Evolutionary conservation across 2,113 vertebrate genomes (phyloP).

Genomic region (Rynchops niger): DNA sequence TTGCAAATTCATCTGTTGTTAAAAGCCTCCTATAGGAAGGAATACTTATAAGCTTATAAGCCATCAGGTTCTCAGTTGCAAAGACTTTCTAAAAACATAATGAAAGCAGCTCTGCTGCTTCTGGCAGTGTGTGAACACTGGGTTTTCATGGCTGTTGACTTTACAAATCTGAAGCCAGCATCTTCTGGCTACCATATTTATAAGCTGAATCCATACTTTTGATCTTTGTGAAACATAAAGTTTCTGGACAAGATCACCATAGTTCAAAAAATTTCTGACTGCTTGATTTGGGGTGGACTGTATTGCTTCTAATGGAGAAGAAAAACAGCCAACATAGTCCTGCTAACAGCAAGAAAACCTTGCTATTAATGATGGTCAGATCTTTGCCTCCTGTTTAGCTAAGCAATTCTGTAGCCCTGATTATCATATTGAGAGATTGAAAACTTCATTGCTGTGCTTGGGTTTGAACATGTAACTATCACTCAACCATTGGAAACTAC

Average conservation of each 20-base stretch:
- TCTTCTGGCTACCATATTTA: not conserved
- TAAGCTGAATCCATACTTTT: not conserved
- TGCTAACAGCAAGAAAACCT: not conserved
- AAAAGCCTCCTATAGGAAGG: not conserved
- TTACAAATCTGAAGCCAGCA: not conserved
- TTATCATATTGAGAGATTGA: not conserved
- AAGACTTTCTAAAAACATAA: not conserved
- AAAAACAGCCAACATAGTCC: not conserved
- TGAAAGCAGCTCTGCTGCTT: not conserved
- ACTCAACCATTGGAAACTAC: not conserved
- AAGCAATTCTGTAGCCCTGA: not conserved
- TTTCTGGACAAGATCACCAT: not conserved
- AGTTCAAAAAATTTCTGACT: not conserved
- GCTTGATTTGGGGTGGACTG: not conserved
- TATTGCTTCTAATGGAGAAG: not conserved
- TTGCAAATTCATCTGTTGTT: not conserved
- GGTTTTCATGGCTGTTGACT: not conserved
- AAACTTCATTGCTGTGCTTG: not conserved
- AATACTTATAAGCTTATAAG: not conserved
- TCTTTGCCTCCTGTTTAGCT: not conserved
- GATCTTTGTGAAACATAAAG: not conserved
- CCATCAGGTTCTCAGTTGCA: not conserved
- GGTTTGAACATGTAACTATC: not conserved
- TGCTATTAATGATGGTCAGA: not conserved
- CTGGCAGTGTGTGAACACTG: not conserved